Base-by-base conservation (phyloP, 1,140 invertebrate species). In the Rhopalosiphum maidis region DNA sequence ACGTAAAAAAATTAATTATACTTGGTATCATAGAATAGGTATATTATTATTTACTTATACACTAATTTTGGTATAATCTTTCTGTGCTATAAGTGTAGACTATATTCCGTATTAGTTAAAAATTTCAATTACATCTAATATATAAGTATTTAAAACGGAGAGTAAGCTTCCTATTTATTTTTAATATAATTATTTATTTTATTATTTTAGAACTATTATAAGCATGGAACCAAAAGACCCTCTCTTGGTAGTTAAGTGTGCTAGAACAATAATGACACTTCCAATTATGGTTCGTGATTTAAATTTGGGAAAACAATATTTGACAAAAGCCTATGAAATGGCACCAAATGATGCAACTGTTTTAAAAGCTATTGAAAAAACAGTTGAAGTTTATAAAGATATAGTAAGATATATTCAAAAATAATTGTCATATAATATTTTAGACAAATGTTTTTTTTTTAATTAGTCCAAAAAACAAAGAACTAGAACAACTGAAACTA, bases 211-310 rank as follows among this genome's bases (percentile, higher is more conserved):
- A 83, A 30, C 90, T 18, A 83, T 92, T 11, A 48, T 92, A 2
- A 83, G 90, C 35, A 92, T 92, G 90, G 43, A 83, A 4, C 90
- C 90, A 83, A 77, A 92, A 92, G 90, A 92, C 25, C 90, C 90
- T 25, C 90, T 18, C 11, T n/a, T 92, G 22, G n/a, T 92, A 23
- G 21, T 92, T 51, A n/a, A 83, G 9, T 92, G 90, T 83, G 90
- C 77, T 48, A 82, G 18, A 92, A 83, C 9, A 82, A 54, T 92
- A 48, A 92, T 92, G 41, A 92, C 90, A 35, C 90, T 92, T 92
- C 90, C 90, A n/a, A 0, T n/a, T 51, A 92, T 51, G 68, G 90
- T 92, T 4, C 41, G 90, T 82, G 68, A 92, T 51, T 82, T 92
- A 23, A n/a, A 77, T 22, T 92, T 83, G n/a, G 90, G 90, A 82